phyloP scores from a whole-genome alignment of 2,113 vertebrate species.

The Ictidomys tridecemlineatus region DNA sequence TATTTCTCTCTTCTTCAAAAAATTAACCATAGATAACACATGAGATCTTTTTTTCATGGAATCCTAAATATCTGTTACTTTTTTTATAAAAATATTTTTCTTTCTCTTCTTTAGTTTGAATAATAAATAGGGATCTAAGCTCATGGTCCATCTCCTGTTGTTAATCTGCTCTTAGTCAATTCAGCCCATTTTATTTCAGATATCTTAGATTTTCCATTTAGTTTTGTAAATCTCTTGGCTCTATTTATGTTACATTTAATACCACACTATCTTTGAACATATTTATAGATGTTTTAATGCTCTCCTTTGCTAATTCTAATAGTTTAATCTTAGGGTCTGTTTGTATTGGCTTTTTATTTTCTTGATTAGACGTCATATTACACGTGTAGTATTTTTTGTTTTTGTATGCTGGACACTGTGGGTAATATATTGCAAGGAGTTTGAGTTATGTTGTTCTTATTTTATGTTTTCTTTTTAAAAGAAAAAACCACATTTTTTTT shows the following conservation, averaged over 20 bases:
- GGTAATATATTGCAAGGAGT: not conserved
- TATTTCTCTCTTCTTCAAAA: not conserved
- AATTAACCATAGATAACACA: not conserved
- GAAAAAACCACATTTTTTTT: slow-evolving; percentile 31
- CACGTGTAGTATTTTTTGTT: slow-evolving; percentile 46
- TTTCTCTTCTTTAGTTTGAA: not conserved
- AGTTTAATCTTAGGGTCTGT: not conserved
- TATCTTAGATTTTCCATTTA: slow-evolving; percentile 1
- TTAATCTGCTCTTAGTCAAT: not conserved
- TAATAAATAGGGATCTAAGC: not conserved
- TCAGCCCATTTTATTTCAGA: not conserved
- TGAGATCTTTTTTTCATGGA: not conserved
- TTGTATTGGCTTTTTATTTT: not conserved
- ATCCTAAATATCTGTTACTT: not conserved
- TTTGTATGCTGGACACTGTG: not conserved
- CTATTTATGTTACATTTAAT: not conserved
- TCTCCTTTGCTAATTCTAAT: not conserved
- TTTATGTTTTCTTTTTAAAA: not conserved
- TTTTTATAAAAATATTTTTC: not conserved
- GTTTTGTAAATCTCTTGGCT: not conserved
- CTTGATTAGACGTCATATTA: not conserved
- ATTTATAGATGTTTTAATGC: not conserved
- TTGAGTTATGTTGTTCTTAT: not conserved
- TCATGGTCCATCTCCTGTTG: not conserved
- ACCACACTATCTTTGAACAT: not conserved